Conservation (phyloP, 2,888 invertebrate species). For the Mantis religiosa region DNA sequence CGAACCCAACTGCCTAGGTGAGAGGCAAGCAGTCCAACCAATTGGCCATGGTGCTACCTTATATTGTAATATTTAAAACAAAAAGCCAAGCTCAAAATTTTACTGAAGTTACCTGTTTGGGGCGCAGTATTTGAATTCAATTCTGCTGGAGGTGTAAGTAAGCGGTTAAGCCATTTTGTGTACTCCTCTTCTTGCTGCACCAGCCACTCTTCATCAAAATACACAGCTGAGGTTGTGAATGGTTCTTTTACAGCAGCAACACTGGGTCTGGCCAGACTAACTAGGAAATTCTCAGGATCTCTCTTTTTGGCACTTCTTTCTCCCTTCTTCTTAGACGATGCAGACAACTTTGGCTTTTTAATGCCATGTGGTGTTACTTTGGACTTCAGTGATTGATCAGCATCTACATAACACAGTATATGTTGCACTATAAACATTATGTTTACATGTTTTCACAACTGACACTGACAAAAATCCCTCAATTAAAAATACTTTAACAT, state of each 20-base stretch:
- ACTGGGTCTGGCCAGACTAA: conserved; percentile 47
- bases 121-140: conserved; percentile 58
- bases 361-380: background rate
- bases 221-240: conserved; percentile 57
- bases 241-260: conserved; percentile 61
- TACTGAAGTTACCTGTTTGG: conserved; percentile 41
- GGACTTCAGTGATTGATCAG: background rate
- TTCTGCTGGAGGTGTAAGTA: conserved; percentile 71
- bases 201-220: conserved; percentile 64
- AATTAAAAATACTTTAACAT: too few relatives aligned
- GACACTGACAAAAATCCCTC: too few relatives aligned
- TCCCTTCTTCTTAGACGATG: conserved; percentile 16
- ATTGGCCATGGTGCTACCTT: too few relatives aligned
- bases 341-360: background rate
- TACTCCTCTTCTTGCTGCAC: conserved; percentile 66
- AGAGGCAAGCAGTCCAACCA: too few relatives aligned
- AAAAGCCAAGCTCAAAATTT: background rate
- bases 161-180: conserved; percentile 73
- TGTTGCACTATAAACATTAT: too few relatives aligned
- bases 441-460: too few relatives aligned
- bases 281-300: conserved; percentile 38
- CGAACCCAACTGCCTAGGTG: too few relatives aligned
- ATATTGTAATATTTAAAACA: background rate
- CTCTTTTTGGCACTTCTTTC: background rate
- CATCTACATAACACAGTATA: background rate